Evolutionary conservation across 2,888 invertebrate genomes (phyloP), one percentile per base, ranked within the genome.

Genomic region (Tridacna gigas): DNA sequence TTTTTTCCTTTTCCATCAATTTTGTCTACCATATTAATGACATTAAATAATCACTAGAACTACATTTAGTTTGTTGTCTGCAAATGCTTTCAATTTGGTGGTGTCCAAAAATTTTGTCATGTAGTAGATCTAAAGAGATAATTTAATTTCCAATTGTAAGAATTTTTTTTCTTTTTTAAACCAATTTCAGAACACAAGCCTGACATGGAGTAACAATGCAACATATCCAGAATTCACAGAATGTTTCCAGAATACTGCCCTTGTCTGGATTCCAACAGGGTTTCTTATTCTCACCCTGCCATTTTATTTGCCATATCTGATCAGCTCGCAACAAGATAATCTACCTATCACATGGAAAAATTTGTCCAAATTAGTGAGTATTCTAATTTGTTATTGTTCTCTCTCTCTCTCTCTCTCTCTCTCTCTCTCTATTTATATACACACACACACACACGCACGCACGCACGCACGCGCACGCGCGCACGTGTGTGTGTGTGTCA

Each of bases 181-280:
- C 47, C 22, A 26, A 26, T 88, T 89, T 69, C 86, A 92, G 92
- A 86, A 92, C 76, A 77, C 76, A 12, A 76, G 81, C 73, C 74
- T 87, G 48, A 87, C 89, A 15, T 90, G 90, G 89, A 78, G 82
- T 61, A 81, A 86, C 48, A 80, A 89, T 20, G 75, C 79, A n/a
- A 77, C 83, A 13, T 93, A 89, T 87, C 93, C 98, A 66, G 97
- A 98, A 93, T 96, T 99, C 89, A 97, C 98, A 86, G 96, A 96
- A 93, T 99, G 99, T 95, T 98, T 99, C 95, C 97, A 98, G 95
- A 97, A 97, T 94, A 98, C 98, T 0, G 97, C 97, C 0, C 95
- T 99, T 48, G 96, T 98, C 73, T 99, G 98, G 98, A 95, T 96
- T 51, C 98, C 99, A 0, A 97, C 98, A 94, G 96, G 96, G 77